Base-by-base conservation (phyloP, 2,888 invertebrate species). In the Folsomia manolachei region DNA sequence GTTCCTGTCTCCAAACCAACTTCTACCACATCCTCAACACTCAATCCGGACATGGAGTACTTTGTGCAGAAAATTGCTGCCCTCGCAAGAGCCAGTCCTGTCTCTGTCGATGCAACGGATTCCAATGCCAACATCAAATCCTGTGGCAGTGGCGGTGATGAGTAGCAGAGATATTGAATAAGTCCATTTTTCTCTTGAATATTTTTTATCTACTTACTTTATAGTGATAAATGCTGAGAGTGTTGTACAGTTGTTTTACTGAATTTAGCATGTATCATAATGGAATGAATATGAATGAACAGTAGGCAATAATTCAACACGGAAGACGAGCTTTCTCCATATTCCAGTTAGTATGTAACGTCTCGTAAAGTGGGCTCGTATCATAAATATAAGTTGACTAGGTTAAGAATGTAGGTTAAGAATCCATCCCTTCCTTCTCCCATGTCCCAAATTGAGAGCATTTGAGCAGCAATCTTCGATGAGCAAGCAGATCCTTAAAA, bases 61-160 rank as follows among this genome's bases (percentile, higher is more conserved):
- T 91, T 91, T 78, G 91, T 91, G 75, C 91, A 91, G 84, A 91
- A 91, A 85, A 91, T 91, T 82, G 91, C 91, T 75, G 85, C 91
- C 80, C 84, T 91, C 82, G 91, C 91, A 60, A 70, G 77, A 71
- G 91, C 91, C 23, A 87, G 90, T 80, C 90, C 91, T n/a, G 89
- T 89, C 63, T 90, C 90, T 81, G 89, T 89, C n/a, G 78, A 77
- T 83, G 89, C 89, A 82, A 39, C 39, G 14, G 39, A 39, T 39
- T 86, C 89, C 70, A 87, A 86, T 84, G 87, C 87, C 79, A 86
- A 85, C 85, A 84, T 83, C 82, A 83, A 69, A 67, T 74, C 73
- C 60, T 71, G 70, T 67, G 68, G 67, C 71, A 71, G 70, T 18
- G n/a, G n/a, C n/a, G n/a, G n/a, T n/a, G n/a, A 39, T 39, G 39